Base-by-base conservation (phyloP, 2,113 vertebrate genomes). In the Chaetura pelagica region DNA sequence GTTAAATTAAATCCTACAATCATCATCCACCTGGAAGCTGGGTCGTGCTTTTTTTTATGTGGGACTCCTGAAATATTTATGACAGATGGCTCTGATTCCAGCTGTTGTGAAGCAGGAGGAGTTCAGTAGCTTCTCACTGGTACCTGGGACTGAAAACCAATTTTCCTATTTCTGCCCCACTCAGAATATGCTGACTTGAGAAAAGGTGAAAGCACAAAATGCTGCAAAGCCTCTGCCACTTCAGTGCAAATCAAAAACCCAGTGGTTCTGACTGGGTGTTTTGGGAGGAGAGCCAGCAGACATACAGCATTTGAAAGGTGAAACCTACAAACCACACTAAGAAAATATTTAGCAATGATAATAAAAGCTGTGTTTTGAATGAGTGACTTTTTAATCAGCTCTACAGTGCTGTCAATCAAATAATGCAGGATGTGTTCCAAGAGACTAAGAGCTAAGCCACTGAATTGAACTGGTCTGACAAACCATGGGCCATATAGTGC, bases 271-370 rank as follows among this genome's bases (percentile, higher is more conserved):
- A 24, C 62, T 40, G 8, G 3, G 48, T 83, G 91, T 74, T 85
- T 80, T 34, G 68, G 96, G 93, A 94, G 76, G 26, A 78, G 76
- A 90, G 94, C 96, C 96, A 97, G 85, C 55, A n/a, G 0, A 0
- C 88, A 95, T 88, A 62, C 68, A 84, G 95, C 94, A 87, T 42
- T 54, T 18, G 4, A 54, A 55, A 96, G 94, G 93, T 95, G 94
- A 90, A 71, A 49, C 52, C 44, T 74, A 46, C 90, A 58, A 92
- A 96, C 93, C 85, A 64, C 88, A 75, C 94, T 83, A 58, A 90
- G n/a, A 95, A 97, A 96, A 96, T 92, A 96, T 92, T 96, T 86
- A 92, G 94, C 94, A 92, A 95, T 96, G 95, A 94, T 63, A 57
- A 72, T 95, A 96, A 97, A 97, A 94, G 77, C 96, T 96, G 44